Evolutionary conservation across 2,888 invertebrate species (phyloP), one percentile per base, ranked within the genome.

Genomic region (Standfussiana lucernea): DNA sequence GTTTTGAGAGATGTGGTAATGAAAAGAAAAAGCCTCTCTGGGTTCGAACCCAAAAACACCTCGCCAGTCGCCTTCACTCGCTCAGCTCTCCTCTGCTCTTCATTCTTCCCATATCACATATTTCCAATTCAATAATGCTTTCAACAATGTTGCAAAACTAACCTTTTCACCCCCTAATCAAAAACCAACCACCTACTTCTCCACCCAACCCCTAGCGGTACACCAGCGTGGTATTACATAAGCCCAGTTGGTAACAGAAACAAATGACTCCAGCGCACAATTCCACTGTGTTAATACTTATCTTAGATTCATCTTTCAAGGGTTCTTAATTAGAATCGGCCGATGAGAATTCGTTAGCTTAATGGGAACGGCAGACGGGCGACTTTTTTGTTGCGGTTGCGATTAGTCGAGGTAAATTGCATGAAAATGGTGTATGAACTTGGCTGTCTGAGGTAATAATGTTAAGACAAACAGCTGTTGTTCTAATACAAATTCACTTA

Each of bases 271-370:
- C 75, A 53, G 73, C 86, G 81, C 86, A 83, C 80, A 85, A 82
- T 84, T 87, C 70, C 73, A 72, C 76, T 91, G 91, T 91, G 91
- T 92, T 94, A 93, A 93, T 93, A 93, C 94, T 94, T 94, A 95
- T 94, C 94, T 89, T 80, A 85, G 89, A 93, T 94, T 93, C 94
- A 95, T 95, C 95, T 94, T 93, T 94, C 93, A 92, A 89, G 91
- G 92, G 93, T 93, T 92, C 95, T 94, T 95, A 95, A 95, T 95
- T 95, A 95, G 93, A 93, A 93, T 91, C 86, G 91, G 91, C 90
- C 91, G 89, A 89, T 90, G 89, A 89, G 89, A 92, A 92, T 89
- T 90, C 87, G 85, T 73, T 71, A 37, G 85, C 65, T 73, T 84
- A 83, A 80, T 73, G 56, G 75, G 40, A 18, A 15, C 28, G 24